phyloP scores from a whole-genome alignment of 2,888 invertebrate genomes.

The Amphipoea lucens region DNA sequence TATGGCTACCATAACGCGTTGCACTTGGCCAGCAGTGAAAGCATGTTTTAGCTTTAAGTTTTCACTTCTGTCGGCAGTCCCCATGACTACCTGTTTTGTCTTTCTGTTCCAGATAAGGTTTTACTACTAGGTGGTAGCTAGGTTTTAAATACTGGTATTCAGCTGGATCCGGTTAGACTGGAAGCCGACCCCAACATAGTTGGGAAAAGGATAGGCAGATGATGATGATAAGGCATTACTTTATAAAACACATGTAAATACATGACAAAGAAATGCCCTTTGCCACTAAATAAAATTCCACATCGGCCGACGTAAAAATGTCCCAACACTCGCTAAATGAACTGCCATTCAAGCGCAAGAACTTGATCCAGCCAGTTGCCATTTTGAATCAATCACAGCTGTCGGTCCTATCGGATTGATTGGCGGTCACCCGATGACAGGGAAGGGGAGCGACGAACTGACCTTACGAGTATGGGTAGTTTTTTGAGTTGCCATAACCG shows the following conservation, averaged over 20 bases:
- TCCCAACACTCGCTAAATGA: conserved; percentile 1
- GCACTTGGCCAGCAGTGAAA: not conserved
- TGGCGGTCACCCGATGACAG: conserved; percentile 28
- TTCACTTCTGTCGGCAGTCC: not conserved
- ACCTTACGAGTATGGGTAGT: not conserved
- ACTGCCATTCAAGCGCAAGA: conserved; percentile 12
- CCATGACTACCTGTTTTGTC: not conserved
- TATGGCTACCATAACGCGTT: not conserved
- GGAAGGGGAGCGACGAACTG: not conserved
- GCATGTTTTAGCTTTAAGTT: not conserved
- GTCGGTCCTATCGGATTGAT: conserved; percentile 26
- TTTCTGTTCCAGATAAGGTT: not conserved
- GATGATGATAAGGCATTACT: not conserved
- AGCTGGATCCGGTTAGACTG: too few species aligned
- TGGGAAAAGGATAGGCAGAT: too few species aligned
- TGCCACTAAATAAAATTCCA: not conserved
- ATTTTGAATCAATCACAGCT: conserved; percentile 27
- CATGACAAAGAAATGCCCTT: not conserved
- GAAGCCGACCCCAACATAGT: too few species aligned
- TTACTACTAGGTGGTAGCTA: too few species aligned
- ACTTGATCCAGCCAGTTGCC: conserved; percentile 6
- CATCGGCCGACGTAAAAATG: not conserved
- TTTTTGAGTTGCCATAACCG: too few species aligned
- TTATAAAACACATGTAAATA: not conserved
- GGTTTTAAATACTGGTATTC: too few species aligned